Evolutionary conservation across 2,888 invertebrate species (phyloP), one percentile per base, ranked within the genome.

Genomic region (Volucella inanis): DNA sequence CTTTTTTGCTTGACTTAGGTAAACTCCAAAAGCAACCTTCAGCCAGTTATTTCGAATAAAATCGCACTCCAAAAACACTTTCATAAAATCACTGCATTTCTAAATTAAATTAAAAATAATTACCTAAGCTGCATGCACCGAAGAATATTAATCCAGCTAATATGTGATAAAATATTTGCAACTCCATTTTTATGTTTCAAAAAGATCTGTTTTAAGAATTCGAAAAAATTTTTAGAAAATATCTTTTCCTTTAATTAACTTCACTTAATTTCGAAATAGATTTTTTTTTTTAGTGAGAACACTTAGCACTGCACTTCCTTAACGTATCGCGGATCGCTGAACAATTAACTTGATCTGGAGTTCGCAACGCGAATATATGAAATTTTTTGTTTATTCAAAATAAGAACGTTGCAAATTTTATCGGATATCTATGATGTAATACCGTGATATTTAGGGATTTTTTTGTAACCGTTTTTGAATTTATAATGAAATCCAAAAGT

Each of bases 131-230:
- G 12, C 52, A 80, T 10, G 61, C 71, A 50, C 47, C 75, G 15
- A 79, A 67, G 18, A 85, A 54, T 4, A 80, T 57, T 71, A 85
- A 76, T 80, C 80, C 84, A 62, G 61, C 50, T 47, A 80, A 71
- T 9, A 80, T 49, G 54, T 80, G 41, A 12, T 43, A 72, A 18
- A 80, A 65, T 18, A 67, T 52, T 62, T 79, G 43, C 38, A 49
- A 41, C 43, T 80, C 61, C 84, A 85, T 85, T 55, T 67, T 79
- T 76, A 41, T n/a, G 3, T 57, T 54, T 15, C 43, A 18, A 14
- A 62, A 31, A 68, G 38, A 22, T 61, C 22, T 22, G 12, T 75
- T 67, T 54, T 49, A 11, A 49, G 49, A 64, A 38, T 15, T 70
- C 18, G 18, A 41, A 49, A 39, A 47, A 62, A 8, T 8, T 52